These are phyloP conservation scores for Aplysina aerophoba DNA, from an alignment of 37 sponge, comb jelly and placozoan species.

Conservation along the genomic window DNA sequence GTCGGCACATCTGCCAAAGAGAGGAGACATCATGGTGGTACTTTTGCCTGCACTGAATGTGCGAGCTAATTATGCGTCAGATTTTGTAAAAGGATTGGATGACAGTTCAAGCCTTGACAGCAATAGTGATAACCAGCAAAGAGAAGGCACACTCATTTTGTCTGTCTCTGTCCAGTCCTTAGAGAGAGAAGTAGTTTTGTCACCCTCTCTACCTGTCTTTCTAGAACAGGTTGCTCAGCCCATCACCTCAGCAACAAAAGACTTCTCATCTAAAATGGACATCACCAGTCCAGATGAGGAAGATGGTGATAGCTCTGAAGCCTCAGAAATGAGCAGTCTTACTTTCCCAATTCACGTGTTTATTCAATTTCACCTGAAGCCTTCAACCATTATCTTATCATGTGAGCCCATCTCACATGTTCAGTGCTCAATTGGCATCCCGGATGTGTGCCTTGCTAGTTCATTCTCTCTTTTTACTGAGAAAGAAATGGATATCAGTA, in stretches of 20 bases:
- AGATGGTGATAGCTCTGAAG: not conserved
- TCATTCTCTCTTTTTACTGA: conserved; percentile 77
- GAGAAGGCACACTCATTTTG: conserved; percentile 59
- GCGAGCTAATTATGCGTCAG: conserved; percentile 71
- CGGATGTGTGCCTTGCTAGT: conserved; percentile 66
- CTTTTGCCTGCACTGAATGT: conserved; percentile 69
- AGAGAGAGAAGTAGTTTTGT: conserved; percentile 65
- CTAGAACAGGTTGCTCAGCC: conserved; percentile 85
- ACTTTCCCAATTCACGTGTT: conserved; percentile 85
- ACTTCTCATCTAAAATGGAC: conserved; percentile 11
- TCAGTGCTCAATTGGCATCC: conserved; percentile 78
- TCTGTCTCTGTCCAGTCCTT: conserved; percentile 66
- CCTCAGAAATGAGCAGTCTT: not conserved
- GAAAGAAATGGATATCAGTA: conserved; percentile 13
- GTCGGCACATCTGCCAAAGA: not conserved
- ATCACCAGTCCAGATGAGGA: conserved; percentile 14
- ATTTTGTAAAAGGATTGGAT: conserved; percentile 32
- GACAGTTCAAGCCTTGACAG: not conserved
- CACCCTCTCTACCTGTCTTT: conserved; percentile 81
- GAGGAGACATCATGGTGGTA: conserved; percentile 4
- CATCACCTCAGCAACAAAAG: conserved; percentile 53
- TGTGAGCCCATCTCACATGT: conserved; percentile 88
- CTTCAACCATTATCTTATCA: conserved; percentile 76
- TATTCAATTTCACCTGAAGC: conserved; percentile 74
- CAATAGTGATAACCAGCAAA: conserved; percentile 35